Evolutionary conservation across 2,113 vertebrate species (phyloP).

Genomic region (Apteryx owenii): DNA sequence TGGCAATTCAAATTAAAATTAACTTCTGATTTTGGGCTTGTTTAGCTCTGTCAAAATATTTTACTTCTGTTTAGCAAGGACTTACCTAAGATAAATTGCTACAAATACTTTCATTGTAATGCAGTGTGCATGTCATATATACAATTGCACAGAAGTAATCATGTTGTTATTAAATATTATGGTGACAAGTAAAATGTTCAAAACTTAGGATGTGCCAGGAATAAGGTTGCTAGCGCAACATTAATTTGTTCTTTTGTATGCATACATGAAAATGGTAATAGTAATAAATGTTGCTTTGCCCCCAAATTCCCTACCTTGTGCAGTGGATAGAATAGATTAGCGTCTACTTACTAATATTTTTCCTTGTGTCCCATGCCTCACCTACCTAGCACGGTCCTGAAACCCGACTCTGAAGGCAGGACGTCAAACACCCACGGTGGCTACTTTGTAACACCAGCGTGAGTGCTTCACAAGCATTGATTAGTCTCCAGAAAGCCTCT

Average conservation of each 20-base stretch:
- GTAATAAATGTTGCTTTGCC: neutral
- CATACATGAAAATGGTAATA: neutral
- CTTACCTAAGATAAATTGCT: neutral
- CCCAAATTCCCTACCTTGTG: too few species aligned
- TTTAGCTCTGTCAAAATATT: neutral
- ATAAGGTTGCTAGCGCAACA: neutral
- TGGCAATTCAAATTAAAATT: neutral
- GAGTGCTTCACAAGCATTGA: fast-evolving
- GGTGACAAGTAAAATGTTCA: neutral
- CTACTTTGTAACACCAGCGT: fast-evolving
- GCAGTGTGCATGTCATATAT: neutral
- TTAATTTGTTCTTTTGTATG: neutral
- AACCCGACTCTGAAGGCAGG: neutral
- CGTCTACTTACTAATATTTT: fast-evolving
- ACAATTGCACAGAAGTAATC: neutral
- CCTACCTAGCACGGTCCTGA: neutral
- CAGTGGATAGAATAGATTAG: fast-evolving
- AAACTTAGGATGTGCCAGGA: neutral
- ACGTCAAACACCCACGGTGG: fast-evolving
- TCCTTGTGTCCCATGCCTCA: fast-evolving
- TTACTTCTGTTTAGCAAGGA: neutral
- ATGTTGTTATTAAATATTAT: neutral
- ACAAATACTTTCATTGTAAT: neutral
- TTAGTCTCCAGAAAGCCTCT: fast-evolving
- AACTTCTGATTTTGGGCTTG: neutral